Evolutionary conservation across 2,888 invertebrate species (phyloP).

Genomic region (Acanthosoma haemorrhoidale): DNA sequence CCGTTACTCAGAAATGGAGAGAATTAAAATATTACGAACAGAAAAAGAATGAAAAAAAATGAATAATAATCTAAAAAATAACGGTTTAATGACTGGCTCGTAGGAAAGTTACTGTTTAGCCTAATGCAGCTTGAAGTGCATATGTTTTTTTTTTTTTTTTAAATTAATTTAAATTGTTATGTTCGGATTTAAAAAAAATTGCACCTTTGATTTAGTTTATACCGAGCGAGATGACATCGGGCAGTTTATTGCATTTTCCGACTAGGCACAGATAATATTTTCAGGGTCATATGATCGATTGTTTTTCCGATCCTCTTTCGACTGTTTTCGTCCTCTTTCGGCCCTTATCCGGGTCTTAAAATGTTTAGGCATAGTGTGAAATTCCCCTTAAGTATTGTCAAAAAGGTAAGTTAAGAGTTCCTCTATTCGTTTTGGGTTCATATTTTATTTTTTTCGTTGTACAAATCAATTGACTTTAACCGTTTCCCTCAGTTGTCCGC

Average conservation of each 20-base stretch:
- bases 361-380: slow-evolving; percentile 31
- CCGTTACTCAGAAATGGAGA: too few species aligned
- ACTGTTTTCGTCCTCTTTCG: slow-evolving; percentile 17
- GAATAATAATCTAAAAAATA: not conserved
- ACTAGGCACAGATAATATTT: too few species aligned
- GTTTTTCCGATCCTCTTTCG: slow-evolving; percentile 13
- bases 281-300: slow-evolving; percentile 27
- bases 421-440: not conserved
- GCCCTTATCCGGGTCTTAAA: slow-evolving; percentile 28
- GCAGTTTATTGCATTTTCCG: not conserved
- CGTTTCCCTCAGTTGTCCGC: too few species aligned
- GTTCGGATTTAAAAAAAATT: not conserved
- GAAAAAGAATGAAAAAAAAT: too few species aligned
- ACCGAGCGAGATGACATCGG: not conserved
- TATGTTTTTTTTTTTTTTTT: slow-evolving; percentile 14
- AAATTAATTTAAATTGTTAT: slow-evolving; percentile 2
- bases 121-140: not conserved
- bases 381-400: slow-evolving; percentile 19
- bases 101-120: not conserved
- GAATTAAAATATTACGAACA: too few species aligned
- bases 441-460: not conserved
- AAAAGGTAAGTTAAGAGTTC: slow-evolving; percentile 15
- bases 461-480: too few species aligned
- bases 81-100: not conserved
- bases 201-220: not conserved